Evolutionary conservation across 2,888 invertebrate genomes (phyloP).

Genomic region (Pterostichus madidus): DNA sequence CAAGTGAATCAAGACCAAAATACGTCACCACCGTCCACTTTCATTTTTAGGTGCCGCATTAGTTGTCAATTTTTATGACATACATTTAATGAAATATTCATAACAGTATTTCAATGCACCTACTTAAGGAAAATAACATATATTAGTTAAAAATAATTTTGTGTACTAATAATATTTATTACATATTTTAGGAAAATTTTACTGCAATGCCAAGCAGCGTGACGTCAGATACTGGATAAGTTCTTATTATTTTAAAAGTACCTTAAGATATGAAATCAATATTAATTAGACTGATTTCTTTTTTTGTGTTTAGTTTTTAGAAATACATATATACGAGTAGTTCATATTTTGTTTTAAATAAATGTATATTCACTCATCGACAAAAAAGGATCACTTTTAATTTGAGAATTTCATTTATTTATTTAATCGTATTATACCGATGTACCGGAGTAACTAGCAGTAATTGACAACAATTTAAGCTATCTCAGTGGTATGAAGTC

Average conservation of each 20-base stretch:
- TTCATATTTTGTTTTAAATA: no score
- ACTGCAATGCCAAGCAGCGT: background rate
- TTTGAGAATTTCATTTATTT: no score
- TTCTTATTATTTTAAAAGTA: conserved; percentile 4
- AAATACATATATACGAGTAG: background rate
- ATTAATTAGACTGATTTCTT: background rate
- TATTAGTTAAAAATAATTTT: background rate
- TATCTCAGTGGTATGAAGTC: no score
- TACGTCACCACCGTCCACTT: conserved; percentile 1
- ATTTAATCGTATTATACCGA: no score
- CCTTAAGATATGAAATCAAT: conserved; percentile 3
- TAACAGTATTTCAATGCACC: background rate
- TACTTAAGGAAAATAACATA: conserved; percentile 8
- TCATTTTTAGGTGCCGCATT: background rate
- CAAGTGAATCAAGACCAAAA: background rate
- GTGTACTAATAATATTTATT: background rate
- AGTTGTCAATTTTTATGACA: background rate
- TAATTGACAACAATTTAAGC: no score
- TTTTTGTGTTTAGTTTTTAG: background rate
- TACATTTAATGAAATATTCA: conserved; percentile 2
- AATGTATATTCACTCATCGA: no score
- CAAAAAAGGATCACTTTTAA: no score
- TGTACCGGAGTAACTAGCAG: no score
- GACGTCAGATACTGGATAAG: background rate
- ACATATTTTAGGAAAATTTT: conserved; percentile 12